Base-by-base conservation (phyloP, 2,797 vertebrate genomes). In the Characodon lateralis region DNA sequence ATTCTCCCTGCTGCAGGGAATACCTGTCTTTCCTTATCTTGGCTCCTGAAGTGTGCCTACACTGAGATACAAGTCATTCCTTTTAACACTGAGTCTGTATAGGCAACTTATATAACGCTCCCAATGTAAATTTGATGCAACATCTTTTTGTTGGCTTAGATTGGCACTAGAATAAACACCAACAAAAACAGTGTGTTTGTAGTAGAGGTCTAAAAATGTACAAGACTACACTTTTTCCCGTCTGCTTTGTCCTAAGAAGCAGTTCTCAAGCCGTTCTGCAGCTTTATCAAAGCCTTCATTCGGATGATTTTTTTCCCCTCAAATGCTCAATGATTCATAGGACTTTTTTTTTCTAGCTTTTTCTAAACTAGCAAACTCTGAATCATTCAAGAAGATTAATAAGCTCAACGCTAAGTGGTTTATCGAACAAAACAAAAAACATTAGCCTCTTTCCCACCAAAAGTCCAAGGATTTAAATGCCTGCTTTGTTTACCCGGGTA, bases 1-100 rank as follows among this genome's bases (percentile, higher is more conserved):
- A 35, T 78, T 69, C 20, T 89, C 80, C 86, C 83, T 88, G 83
- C 76, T 88, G 78, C 80, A 87, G 85, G 80, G 87, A 84, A 81
- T 75, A 78, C 68, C 63, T 63, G 0, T 39, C 20, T 2, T n/a
- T 69, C 46, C 16, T n/a, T 31, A 71, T 84, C 53, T 59, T 55
- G 13, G 22, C 35, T 59, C 46, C 39, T 87, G 75, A 87, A 89
- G 86, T 90, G 87, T 71, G 2, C 63, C 48, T 58, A 50, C 72
- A 73, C 66, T 65, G 68, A 70, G 12, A 39, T 59, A 70, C 74
- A 81, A 69, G 48, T 86, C 79, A 81, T 87, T 59, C 71, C 39
- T 84, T 82, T 74, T 31, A 35, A 70, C 0, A 16, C 68, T 26
- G 6, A 65, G 35, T 51, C 39, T 70, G 13, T 50, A 43, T 3